Base-by-base conservation (phyloP, 2,888 invertebrate species). In the Drosophila borborema region DNA sequence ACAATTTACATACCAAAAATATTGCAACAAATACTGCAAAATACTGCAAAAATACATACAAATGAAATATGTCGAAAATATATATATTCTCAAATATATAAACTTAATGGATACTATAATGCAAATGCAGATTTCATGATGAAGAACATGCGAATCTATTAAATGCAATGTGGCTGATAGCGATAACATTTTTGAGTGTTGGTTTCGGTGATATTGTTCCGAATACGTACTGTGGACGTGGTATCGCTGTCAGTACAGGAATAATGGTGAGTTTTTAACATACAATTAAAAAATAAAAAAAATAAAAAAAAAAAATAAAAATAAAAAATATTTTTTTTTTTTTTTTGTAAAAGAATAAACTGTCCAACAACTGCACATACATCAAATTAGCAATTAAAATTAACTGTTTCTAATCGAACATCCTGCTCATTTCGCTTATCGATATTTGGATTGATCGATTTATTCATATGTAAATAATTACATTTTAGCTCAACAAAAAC, bases 121-220 rank as follows among this genome's bases (percentile, higher is more conserved):
- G 68, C 74, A 76, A 80, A 49, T 23, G 16, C 92, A 99, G 99
- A 96, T 98, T 98, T 95, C 98, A 99, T 95, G 99, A 99, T 93
- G 98, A 98, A 94, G 98, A 98, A 94, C 99, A 99, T 94, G 98
- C 98, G 94, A 99, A 99, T 95, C 96, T 99, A 93, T 96, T 98
- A 94, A 99, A 99, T 95, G 98, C 99, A 92, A 99, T 99, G 98
- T 99, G 99, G 99, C 96, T 99, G 94, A 99, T 99, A 94, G 99
- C 99, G 93, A 99, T 99, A 93, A 99, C 99, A 92, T 99, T 99
- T 95, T 96, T 99, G 93, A 99, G 99, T 94, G 99, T 99, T 93
- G 99, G 99, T 94, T 99, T 99, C 95, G 99, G 99, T 93, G 99
- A 99, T 95, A 98, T 99, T 94, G 99, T 99, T 93, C 99, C 99